Conservation (phyloP, 2,888 invertebrate species). For the Orthonychiurus folsomi region DNA sequence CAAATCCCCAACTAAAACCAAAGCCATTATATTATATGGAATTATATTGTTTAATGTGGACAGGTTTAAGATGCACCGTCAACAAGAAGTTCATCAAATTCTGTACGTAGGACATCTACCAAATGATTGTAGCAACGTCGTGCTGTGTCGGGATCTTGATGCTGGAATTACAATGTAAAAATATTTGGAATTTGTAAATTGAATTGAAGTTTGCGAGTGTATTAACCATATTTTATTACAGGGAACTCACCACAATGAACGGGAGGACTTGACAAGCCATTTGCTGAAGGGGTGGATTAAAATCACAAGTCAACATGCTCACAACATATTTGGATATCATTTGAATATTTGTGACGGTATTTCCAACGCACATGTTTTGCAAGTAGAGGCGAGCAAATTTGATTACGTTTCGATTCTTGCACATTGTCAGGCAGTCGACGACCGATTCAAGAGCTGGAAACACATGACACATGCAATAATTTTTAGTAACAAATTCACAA, state of each 20-base stretch:
- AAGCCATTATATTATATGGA: too few species aligned
- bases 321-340: conserved; percentile 29
- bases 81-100: conserved; percentile 27
- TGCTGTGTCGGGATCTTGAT: conserved; percentile 25
- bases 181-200: neutral
- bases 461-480: neutral
- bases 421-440: conserved; percentile 36
- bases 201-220: neutral
- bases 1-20: conserved; percentile 28
- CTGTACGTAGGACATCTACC: conserved; percentile 31
- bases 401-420: conserved; percentile 28
- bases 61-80: conserved; percentile 23
- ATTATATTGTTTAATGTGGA: too few species aligned
- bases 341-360: conserved; percentile 21
- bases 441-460: conserved; percentile 30
- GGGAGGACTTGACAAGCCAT: conserved; percentile 33
- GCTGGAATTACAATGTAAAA: conserved; percentile 20
- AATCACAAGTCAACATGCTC: conserved; percentile 35
- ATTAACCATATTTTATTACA: neutral
- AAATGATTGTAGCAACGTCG: conserved; percentile 26
- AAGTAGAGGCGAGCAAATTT: conserved; percentile 26
- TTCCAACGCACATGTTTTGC: conserved; percentile 28
- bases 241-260: conserved; percentile 26
- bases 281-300: conserved; percentile 34
- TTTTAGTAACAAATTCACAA: neutral